A percentile compares a stretch with the other conserved stretches of the same genome.
Evolutionary conservation across 2,888 invertebrate genomes (phyloP).

Genomic region (Microctonus hyperodae): DNA sequence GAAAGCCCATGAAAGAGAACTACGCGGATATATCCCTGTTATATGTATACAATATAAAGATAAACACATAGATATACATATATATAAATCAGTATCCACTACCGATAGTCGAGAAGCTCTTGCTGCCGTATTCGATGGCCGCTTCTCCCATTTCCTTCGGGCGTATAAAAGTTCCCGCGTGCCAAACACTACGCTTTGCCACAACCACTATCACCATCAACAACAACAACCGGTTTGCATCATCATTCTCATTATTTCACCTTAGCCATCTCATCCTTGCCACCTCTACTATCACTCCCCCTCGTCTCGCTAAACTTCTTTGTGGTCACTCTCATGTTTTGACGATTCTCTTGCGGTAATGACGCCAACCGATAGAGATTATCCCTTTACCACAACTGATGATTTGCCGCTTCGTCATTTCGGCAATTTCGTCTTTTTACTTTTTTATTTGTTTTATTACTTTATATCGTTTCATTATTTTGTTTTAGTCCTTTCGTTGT

Average conservation of each 20-base stretch:
- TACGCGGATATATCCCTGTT: conserved; percentile 15
- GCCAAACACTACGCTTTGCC: conserved; percentile 5
- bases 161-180: conserved; percentile 29
- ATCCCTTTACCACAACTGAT: conserved; percentile 28
- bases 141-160: conserved; percentile 22
- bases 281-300: not conserved
- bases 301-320: not conserved
- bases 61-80: not conserved
- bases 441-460: not conserved
- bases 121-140: conserved; percentile 34
- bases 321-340: conserved; percentile 25
- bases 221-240: conserved; percentile 38
- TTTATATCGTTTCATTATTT: too few relatives aligned
- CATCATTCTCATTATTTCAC: conserved; percentile 30
- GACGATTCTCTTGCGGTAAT: conserved; percentile 7
- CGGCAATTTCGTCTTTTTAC: not conserved
- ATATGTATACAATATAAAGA: conserved; percentile 10
- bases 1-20: not conserved
- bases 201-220: conserved; percentile 13
- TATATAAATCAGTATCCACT: conserved; percentile 22
- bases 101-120: conserved; percentile 29
- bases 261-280: not conserved
- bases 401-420: conserved; percentile 13
- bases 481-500: not conserved
- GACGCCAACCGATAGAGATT: conserved; percentile 16